phyloP scores from a whole-genome alignment of 1,140 invertebrate genomes.

The Drosophila watanabei region DNA sequence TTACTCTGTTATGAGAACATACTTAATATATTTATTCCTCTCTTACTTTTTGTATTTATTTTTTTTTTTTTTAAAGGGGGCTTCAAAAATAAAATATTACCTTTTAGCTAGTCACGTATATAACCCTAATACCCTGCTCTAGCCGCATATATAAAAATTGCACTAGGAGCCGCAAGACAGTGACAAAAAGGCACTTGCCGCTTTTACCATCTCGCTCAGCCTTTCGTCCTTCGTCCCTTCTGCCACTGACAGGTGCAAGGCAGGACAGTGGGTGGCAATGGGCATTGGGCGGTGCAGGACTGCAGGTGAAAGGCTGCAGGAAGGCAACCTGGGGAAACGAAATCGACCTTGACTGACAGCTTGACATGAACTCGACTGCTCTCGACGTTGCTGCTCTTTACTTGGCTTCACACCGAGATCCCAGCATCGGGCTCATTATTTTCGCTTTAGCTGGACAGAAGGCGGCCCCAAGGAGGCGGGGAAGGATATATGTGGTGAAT shows the following conservation, averaged over 20 bases:
- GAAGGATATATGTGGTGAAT: slow-evolving; percentile 12
- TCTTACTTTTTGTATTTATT: not conserved
- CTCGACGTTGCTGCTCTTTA: slow-evolving; percentile 58
- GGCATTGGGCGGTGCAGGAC: not conserved
- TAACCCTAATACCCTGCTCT: slow-evolving; percentile 32
- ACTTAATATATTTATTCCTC: not conserved
- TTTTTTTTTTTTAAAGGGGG: not conserved
- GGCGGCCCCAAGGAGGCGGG: slow-evolving; percentile 12
- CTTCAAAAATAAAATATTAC: not conserved
- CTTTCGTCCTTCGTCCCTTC: slow-evolving; percentile 13
- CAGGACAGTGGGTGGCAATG: slow-evolving; percentile 9
- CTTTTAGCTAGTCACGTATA: slow-evolving; percentile 2
- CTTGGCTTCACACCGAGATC: slow-evolving; percentile 50
- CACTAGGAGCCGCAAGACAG: slow-evolving; percentile 73
- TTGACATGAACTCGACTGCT: slow-evolving; percentile 81
- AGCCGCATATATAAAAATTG: slow-evolving; percentile 73
- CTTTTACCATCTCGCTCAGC: slow-evolving; percentile 5
- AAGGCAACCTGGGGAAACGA: slow-evolving; percentile 55
- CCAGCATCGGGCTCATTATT: slow-evolving; percentile 75
- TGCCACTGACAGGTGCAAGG: slow-evolving; percentile 59
- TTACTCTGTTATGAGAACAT: not conserved
- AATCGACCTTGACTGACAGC: slow-evolving; percentile 84
- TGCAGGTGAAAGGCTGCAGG: slow-evolving; percentile 15
- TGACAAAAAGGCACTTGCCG: slow-evolving; percentile 80
- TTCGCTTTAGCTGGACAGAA: slow-evolving; percentile 76